These are phyloP conservation scores for Vombatus ursinus DNA, from an alignment of 2,113 vertebrate genomes.

Conservation along the genomic window DNA sequence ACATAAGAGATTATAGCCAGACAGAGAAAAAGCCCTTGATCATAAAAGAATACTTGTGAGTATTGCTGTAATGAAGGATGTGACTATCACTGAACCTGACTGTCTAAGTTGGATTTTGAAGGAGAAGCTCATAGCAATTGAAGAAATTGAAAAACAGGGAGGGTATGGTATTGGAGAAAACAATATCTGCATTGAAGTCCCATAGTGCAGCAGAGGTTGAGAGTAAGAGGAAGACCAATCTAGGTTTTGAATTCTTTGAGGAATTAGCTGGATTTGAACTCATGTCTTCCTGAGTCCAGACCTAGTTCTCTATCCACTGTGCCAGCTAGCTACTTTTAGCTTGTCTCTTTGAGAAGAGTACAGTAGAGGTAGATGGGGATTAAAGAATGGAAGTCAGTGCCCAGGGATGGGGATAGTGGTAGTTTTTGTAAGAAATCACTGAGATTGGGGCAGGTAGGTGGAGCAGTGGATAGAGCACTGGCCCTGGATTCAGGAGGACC, in stretches of 20 bases:
- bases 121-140: neutral
- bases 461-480: too few relatives aligned
- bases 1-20: neutral
- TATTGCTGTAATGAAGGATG: neutral
- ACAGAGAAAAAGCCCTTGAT: neutral
- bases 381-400: neutral
- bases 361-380: neutral
- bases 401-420: neutral
- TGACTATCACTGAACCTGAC: neutral
- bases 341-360: neutral
- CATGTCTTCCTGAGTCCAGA: neutral
- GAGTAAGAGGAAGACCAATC: neutral
- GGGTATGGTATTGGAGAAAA: neutral
- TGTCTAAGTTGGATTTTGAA: neutral
- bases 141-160: neutral
- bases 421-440: neutral
- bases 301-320: neutral
- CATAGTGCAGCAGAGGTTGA: neutral
- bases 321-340: neutral
- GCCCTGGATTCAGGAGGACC: too few relatives aligned
- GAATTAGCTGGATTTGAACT: neutral
- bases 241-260: neutral
- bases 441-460: too few relatives aligned
- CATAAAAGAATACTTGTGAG: neutral
- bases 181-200: neutral